Base-by-base conservation (phyloP, 2,113 vertebrate species). In the Oncorhynchus tshawytscha region DNA sequence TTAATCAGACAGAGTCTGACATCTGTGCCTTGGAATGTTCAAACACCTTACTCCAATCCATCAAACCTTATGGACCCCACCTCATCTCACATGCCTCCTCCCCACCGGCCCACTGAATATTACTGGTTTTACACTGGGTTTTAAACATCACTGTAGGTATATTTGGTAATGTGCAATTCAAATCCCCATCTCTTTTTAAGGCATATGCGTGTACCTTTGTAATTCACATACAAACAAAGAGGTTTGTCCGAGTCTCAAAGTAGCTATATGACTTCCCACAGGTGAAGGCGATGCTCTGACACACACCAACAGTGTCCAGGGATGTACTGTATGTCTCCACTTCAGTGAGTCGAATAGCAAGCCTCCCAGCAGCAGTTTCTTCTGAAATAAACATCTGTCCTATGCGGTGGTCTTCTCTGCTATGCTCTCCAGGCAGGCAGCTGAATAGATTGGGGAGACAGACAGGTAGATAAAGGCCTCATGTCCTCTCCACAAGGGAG, bases 11-110 rank as follows among this genome's bases (percentile, higher is more conserved):
- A 75, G 29, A 75, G 29, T 29, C 65, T 67, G 31, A 25, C 24
- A 72, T 62, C 66, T 25, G 48, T n/a, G 29, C 78, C 65, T 69
- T 76, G 70, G 66, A 72, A 74, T 65, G 59, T 75, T 80, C 59
- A 78, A 72, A 85, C 80, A 76, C 65, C 65, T 67, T 29, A 74
- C 70, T 69, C 51, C 45, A 68, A 80, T 85, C 79, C 80, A 82
- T 82, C 80, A 82, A 48, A 16, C 24, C 22, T 82, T 78, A 80
- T 62, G 77, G 70, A 73, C 34, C 57, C 5, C 75, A 78, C 29
- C 31, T 75, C 64, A 16, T 67, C 24, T 67, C 65, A 16, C 27
- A 16, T 65, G 13, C 24, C 22, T 1, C 20, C 27, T 45, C 59
- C 22, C 49, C 13, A 67, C 65, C 16, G 62, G 65, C 25, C 27